These are phyloP conservation scores for Planiliza haematocheilus DNA, from an alignment of 2,113 vertebrate species.

Conservation along the genomic window DNA sequence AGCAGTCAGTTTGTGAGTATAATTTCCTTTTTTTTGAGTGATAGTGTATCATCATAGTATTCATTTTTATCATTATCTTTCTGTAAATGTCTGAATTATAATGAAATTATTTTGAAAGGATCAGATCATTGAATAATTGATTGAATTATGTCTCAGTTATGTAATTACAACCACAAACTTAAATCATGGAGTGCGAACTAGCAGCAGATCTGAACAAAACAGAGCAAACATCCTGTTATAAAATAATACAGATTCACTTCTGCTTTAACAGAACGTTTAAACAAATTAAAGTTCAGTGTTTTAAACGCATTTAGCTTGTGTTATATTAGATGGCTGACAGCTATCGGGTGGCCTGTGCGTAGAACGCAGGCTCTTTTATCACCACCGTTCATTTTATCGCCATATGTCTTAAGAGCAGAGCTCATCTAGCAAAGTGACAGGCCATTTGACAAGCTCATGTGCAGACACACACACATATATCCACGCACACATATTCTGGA, in stretches of 20 bases:
- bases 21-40: neutral
- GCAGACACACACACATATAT: constrained; percentile 8
- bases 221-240: too few species aligned
- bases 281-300: too few species aligned
- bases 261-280: too few species aligned
- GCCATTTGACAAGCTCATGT: constrained; percentile 11
- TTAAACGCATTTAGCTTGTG: neutral
- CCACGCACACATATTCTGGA: constrained; percentile 22
- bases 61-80: too few species aligned
- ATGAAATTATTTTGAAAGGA: neutral
- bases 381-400: neutral
- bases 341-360: neutral
- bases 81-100: too few species aligned
- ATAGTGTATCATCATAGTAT: neutral
- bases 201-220: too few species aligned
- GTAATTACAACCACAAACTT: too few species aligned
- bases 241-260: too few species aligned
- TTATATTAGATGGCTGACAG: neutral
- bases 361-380: neutral
- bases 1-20: neutral
- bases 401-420: neutral
- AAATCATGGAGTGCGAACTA: too few species aligned
- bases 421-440: neutral
- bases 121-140: neutral
- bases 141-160: too few species aligned